Conservation (phyloP, 2,888 invertebrate species). For the Lysandra coridon region DNA sequence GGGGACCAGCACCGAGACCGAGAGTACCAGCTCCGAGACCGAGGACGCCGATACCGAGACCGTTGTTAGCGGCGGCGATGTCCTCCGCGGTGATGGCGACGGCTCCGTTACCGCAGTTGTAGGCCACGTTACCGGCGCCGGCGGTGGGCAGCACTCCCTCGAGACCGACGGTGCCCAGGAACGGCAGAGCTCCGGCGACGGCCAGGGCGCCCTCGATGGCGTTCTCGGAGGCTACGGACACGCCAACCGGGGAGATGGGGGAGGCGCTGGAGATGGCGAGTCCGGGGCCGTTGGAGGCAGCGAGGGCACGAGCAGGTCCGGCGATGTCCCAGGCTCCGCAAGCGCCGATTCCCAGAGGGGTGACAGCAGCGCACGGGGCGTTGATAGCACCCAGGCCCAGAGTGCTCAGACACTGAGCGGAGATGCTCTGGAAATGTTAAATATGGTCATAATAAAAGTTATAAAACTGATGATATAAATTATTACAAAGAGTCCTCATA, state of each 20-base stretch:
- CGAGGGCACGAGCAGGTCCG: constrained; percentile 29
- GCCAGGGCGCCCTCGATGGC: constrained; percentile 45
- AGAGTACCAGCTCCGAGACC: constrained; percentile 39
- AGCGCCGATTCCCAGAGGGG: neutral
- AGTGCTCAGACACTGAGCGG: constrained; percentile 41
- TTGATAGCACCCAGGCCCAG: constrained; percentile 33
- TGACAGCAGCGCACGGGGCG: constrained; percentile 18
- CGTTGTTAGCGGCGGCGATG: constrained; percentile 34
- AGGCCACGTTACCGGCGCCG: constrained; percentile 45
- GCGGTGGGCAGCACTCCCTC: constrained; percentile 44
- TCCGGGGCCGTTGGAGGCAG: constrained; percentile 41
- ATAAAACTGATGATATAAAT: neutral
- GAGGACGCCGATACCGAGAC: constrained; percentile 41
- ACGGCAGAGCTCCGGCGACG: constrained; percentile 44
- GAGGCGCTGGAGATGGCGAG: constrained; percentile 47
- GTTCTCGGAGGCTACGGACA: constrained; percentile 47
- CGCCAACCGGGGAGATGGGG: constrained; percentile 42
- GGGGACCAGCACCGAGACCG: constrained; percentile 38
- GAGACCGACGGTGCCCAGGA: constrained; percentile 45
- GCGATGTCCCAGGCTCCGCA: neutral
- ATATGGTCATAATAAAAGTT: neutral
- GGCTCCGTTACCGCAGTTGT: constrained; percentile 44
- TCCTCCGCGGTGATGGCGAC: constrained; percentile 42
- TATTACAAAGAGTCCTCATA: too few species aligned
- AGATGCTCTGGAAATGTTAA: constrained; percentile 41